Conservation (phyloP, 2,797 vertebrate genomes). For the Anabas testudineus region DNA sequence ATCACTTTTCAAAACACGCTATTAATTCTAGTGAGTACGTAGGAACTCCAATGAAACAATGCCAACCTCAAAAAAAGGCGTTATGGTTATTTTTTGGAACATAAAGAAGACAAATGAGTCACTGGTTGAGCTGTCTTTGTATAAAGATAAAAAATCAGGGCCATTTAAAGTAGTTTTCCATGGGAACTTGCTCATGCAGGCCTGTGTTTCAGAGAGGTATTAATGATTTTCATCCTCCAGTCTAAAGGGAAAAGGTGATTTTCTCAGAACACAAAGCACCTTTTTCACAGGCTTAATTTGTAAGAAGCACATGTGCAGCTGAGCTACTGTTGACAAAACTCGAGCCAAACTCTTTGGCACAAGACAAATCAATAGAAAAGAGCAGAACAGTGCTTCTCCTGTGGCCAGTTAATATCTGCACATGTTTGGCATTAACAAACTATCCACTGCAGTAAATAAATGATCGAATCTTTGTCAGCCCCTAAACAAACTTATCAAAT, state of each 20-base stretch:
- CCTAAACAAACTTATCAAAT: neutral
- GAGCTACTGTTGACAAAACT: constrained; percentile 6
- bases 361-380: neutral
- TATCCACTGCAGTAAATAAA: neutral
- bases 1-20: neutral
- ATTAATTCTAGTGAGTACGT: neutral
- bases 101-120: neutral
- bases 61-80: neutral
- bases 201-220: neutral
- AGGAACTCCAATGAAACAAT: no score
- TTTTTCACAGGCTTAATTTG: constrained; percentile 36
- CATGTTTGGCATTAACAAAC: neutral
- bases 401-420: neutral
- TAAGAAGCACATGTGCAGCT: constrained; percentile 23
- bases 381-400: neutral
- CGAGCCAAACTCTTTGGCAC: constrained; percentile 1
- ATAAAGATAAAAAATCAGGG: neutral
- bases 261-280: constrained; percentile 15
- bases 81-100: neutral
- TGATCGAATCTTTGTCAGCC: neutral
- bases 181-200: neutral
- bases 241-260: constrained; percentile 20
- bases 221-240: neutral
- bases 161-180: neutral
- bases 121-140: neutral